These are phyloP conservation scores for Agonopterix arenella DNA, from an alignment of 2,888 invertebrate genomes.

Conservation along the genomic window DNA sequence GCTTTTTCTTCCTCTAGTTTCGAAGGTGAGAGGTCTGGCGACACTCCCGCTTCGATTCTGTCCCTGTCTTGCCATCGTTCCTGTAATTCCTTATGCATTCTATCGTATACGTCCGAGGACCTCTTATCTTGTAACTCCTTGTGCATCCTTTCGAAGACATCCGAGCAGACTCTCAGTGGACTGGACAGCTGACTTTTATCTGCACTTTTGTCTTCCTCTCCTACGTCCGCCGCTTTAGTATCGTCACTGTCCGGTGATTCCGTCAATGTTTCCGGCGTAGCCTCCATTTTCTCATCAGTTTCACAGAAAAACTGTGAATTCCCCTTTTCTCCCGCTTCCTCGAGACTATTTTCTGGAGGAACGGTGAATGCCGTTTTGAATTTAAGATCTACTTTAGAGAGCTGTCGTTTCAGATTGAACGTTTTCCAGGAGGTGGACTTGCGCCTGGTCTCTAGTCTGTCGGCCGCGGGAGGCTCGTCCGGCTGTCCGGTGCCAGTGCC, in stretches of 20 bases:
- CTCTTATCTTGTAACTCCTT: slow-evolving; percentile 51
- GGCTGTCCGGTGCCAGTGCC: slow-evolving; percentile 22
- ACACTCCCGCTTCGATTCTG: slow-evolving; percentile 31
- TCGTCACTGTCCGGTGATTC: slow-evolving; percentile 33
- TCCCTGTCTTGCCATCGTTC: slow-evolving; percentile 59
- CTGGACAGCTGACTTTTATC: slow-evolving; percentile 29
- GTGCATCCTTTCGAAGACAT: slow-evolving; percentile 62
- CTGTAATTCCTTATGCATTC: slow-evolving; percentile 65
- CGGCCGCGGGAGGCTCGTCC: slow-evolving; percentile 22
- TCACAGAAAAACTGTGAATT: slow-evolving; percentile 63
- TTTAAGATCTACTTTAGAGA: slow-evolving; percentile 87
- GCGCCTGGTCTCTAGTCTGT: slow-evolving; percentile 69
- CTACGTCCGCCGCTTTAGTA: slow-evolving; percentile 2
- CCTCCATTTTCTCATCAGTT: slow-evolving; percentile 29
- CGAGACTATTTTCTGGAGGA: slow-evolving; percentile 56
- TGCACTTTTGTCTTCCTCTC: slow-evolving; percentile 22
- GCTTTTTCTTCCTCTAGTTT: slow-evolving; percentile 28
- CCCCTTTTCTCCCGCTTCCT: slow-evolving; percentile 42
- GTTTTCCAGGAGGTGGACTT: slow-evolving; percentile 85
- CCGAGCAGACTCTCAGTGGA: slow-evolving; percentile 55
- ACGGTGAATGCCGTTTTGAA: slow-evolving; percentile 80
- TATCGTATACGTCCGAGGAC: slow-evolving; percentile 48
- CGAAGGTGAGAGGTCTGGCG: slow-evolving; percentile 28
- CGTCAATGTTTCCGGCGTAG: slow-evolving; percentile 23
- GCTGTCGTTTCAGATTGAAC: slow-evolving; percentile 88